Evolutionary conservation across 2,113 vertebrate species (phyloP).

Genomic region (Actinemys pallida): DNA sequence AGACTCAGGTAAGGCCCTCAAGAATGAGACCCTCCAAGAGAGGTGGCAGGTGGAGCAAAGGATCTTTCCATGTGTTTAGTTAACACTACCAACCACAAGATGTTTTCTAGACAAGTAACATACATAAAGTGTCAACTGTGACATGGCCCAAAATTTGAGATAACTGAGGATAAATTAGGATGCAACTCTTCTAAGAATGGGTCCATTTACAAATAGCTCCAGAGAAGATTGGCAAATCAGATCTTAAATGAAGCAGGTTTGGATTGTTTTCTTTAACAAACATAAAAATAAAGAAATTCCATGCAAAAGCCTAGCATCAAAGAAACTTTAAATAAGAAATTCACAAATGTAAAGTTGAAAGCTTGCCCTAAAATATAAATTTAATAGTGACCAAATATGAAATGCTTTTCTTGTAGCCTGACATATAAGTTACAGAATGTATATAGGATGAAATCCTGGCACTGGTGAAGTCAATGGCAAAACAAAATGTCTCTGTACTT

Average conservation of each 20-base stretch:
- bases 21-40: not conserved
- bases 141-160: not conserved
- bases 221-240: not conserved
- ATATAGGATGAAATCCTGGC: not conserved
- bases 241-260: not conserved
- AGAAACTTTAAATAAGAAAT: not conserved
- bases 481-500: not conserved
- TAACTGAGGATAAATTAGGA: not conserved
- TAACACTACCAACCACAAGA: not conserved
- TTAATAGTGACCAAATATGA: not conserved
- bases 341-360: not conserved
- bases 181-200: not conserved
- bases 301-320: not conserved
- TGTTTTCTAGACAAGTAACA: not conserved
- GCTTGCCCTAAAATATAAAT: not conserved
- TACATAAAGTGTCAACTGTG: too few species aligned
- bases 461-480: too few species aligned
- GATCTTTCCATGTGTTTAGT: not conserved
- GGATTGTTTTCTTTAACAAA: not conserved
- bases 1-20: not conserved
- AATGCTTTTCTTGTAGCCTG: not conserved
- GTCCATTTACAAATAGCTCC: not conserved
- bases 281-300: not conserved
- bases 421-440: not conserved
- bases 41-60: not conserved